Evolutionary conservation across 2,888 invertebrate genomes (phyloP).

Genomic region (Agriotes lineatus): DNA sequence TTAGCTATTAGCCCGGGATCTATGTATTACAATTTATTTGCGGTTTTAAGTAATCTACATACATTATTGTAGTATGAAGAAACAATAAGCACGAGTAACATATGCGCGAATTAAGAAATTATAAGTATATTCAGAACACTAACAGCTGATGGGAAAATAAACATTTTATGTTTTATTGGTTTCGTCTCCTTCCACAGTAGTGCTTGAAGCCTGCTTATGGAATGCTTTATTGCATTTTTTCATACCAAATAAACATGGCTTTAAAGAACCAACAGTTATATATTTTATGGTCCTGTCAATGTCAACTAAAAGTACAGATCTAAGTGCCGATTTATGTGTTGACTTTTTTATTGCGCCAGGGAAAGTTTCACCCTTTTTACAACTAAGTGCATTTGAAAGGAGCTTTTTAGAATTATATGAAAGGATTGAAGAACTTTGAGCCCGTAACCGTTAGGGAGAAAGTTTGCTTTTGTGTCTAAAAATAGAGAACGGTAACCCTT

Average conservation of each 20-base stretch:
- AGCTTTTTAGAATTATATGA: slow-evolving; percentile 22
- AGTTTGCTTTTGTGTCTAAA: slow-evolving; percentile 32
- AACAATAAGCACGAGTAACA: too few relatives aligned
- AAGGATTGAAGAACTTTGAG: slow-evolving; percentile 20
- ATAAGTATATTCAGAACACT: neutral
- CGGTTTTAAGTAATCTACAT: too few relatives aligned
- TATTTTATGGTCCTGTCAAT: slow-evolving; percentile 58
- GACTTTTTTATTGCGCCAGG: slow-evolving; percentile 31
- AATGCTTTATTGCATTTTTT: slow-evolving; percentile 55
- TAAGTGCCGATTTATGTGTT: slow-evolving; percentile 25
- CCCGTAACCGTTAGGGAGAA: slow-evolving; percentile 27
- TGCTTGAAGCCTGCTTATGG: slow-evolving; percentile 10
- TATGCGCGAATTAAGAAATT: neutral
- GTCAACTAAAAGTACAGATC: slow-evolving; percentile 44
- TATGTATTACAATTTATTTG: too few relatives aligned
- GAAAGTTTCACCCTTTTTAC: slow-evolving; percentile 40
- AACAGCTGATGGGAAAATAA: neutral
- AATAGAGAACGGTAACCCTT: slow-evolving; percentile 15
- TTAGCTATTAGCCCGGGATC: too few relatives aligned
- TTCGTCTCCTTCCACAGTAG: neutral
- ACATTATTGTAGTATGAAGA: too few relatives aligned
- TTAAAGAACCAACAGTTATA: slow-evolving; percentile 59
- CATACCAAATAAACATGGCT: slow-evolving; percentile 46
- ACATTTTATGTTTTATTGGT: slow-evolving; percentile 11
- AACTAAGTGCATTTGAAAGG: slow-evolving; percentile 23